These are phyloP conservation scores for Bettongia penicillata DNA, from an alignment of 2,113 vertebrate genomes.

Conservation along the genomic window DNA sequence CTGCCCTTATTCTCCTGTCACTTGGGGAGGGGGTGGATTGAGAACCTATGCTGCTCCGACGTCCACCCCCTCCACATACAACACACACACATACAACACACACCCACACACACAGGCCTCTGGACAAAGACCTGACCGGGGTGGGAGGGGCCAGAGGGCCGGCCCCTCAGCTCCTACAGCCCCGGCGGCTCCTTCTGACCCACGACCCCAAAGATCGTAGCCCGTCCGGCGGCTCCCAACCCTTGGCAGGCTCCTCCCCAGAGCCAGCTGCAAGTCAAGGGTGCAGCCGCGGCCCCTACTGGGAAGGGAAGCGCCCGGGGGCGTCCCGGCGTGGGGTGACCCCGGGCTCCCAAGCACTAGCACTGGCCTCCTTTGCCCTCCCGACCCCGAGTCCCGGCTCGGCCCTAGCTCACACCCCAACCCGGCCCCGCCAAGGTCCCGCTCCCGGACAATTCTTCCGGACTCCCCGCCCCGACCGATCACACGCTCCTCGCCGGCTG, in stretches of 20 bases:
- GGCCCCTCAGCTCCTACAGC: constrained; percentile 62
- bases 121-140: constrained; percentile 80
- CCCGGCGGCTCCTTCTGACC: constrained; percentile 57
- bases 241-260: constrained; percentile 7
- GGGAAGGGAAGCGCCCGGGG: not conserved
- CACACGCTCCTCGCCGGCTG: not conserved
- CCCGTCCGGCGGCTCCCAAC: not conserved
- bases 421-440: not conserved
- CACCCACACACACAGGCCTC: constrained; percentile 65
- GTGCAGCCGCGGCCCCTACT: not conserved
- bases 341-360: constrained; percentile 60
- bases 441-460: not conserved
- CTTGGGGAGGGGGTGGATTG: constrained; percentile 65
- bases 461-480: constrained; percentile 6
- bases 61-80: not conserved
- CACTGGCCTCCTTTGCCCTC: constrained; percentile 62
- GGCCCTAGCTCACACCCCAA: not conserved
- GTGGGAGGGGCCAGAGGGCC: constrained; percentile 77
- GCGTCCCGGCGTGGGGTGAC: constrained; percentile 47
- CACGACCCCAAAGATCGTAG: constrained; percentile 56
- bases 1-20: constrained; percentile 70
- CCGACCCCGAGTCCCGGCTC: constrained; percentile 41
- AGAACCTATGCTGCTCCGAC: constrained; percentile 63
- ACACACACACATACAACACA: constrained; percentile 61
- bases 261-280: constrained; percentile 14